Percentiles rank a stretch among this genome's conserved stretches.
phyloP scores from a whole-genome alignment of 2,113 vertebrate genomes.

The Octodon degus region DNA sequence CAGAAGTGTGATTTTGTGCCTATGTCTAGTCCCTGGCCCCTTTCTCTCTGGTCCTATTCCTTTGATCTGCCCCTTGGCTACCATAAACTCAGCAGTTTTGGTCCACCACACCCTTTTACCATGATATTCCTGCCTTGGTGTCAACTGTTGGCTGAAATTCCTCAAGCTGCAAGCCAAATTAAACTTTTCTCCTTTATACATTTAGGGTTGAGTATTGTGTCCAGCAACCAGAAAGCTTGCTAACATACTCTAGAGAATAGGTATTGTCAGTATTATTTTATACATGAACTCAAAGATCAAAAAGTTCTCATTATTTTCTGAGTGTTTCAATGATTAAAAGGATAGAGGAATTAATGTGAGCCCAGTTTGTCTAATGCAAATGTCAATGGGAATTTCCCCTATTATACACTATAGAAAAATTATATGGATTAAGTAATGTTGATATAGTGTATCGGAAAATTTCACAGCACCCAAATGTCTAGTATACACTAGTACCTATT shows the following conservation, averaged over 20 bases:
- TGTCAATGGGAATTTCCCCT: neutral
- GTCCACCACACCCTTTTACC: neutral
- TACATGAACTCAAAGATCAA: neutral
- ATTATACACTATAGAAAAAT: conserved; percentile 36
- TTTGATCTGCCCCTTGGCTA: neutral
- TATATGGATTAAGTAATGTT: neutral
- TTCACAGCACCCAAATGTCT: neutral
- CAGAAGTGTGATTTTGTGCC: neutral
- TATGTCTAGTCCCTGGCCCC: neutral
- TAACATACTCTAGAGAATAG: neutral
- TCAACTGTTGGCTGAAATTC: neutral
- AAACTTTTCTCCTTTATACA: neutral
- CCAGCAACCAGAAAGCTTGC: neutral
- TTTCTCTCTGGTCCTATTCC: neutral
- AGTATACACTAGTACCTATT: neutral
- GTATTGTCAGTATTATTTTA: neutral
- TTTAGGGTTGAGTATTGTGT: neutral
- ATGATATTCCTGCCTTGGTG: neutral
- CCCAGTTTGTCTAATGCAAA: conserved; percentile 19
- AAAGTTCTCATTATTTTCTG: conserved; percentile 15
- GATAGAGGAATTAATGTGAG: neutral
- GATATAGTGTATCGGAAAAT: neutral
- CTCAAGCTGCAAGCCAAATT: neutral
- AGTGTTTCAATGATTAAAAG: neutral
- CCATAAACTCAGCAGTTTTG: neutral